These are phyloP conservation scores for Thomomys bottae DNA, from an alignment of 2,113 vertebrate genomes.

Conservation along the genomic window DNA sequence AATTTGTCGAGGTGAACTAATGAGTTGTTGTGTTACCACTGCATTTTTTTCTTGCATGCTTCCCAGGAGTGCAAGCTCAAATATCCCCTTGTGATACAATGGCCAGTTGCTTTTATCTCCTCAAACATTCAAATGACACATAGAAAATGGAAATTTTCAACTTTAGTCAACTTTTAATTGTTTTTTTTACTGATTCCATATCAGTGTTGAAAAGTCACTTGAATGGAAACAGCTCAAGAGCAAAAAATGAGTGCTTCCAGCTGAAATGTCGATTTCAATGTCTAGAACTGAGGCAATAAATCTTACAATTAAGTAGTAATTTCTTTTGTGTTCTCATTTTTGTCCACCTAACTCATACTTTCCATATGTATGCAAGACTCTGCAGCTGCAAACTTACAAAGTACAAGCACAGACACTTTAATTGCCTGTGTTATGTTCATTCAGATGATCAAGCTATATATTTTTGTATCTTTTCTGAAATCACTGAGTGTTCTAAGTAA, in stretches of 20 bases:
- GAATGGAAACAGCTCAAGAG: background rate
- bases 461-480: background rate
- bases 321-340: background rate
- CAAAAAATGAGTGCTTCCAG: background rate
- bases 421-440: background rate
- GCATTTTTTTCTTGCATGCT: too few species aligned
- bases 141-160: too few species aligned
- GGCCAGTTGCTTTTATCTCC: too few species aligned
- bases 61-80: too few species aligned
- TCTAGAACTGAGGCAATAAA: background rate
- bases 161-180: too few species aligned
- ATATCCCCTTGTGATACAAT: too few species aligned
- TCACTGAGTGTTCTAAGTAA: background rate
- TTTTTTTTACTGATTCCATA: too few species aligned
- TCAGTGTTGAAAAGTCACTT: too few species aligned
- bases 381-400: background rate
- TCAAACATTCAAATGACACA: too few species aligned
- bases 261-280: background rate
- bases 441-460: background rate
- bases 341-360: background rate
- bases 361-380: background rate
- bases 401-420: background rate
- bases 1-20: too few species aligned
- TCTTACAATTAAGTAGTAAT: too few species aligned
- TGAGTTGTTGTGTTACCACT: too few species aligned